Evolutionary conservation across 1,140 invertebrate species (phyloP).

Genomic region (Caenorhabditis elegans): WBcel235 BX284603.4:2665001-2665500

Average conservation of each 20-base stretch:
- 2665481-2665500: slow-evolving; percentile 44
- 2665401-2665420: neutral
- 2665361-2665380: too few species aligned
- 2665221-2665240: slow-evolving; percentile 31
- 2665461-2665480: neutral
- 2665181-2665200: slow-evolving; percentile 51
- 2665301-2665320: too few species aligned
- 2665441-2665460: slow-evolving; percentile 24
- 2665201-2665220: slow-evolving; percentile 47
- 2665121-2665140: slow-evolving; percentile 54
- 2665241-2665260: slow-evolving; percentile 11
- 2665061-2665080: too few species aligned
- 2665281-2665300: too few species aligned
- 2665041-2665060: neutral
- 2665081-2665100: too few species aligned
- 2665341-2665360: neutral
- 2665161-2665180: slow-evolving; percentile 55
- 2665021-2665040: slow-evolving; percentile 35
- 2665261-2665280: too few species aligned
- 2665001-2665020: slow-evolving; percentile 29
- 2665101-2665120: neutral
- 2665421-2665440: slow-evolving; percentile 24
- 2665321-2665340: neutral
- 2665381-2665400: too few species aligned
- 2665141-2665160: slow-evolving; percentile 65